Conservation (phyloP, 1,140 invertebrate genomes). For the Teleogryllus occipitalis region DNA sequence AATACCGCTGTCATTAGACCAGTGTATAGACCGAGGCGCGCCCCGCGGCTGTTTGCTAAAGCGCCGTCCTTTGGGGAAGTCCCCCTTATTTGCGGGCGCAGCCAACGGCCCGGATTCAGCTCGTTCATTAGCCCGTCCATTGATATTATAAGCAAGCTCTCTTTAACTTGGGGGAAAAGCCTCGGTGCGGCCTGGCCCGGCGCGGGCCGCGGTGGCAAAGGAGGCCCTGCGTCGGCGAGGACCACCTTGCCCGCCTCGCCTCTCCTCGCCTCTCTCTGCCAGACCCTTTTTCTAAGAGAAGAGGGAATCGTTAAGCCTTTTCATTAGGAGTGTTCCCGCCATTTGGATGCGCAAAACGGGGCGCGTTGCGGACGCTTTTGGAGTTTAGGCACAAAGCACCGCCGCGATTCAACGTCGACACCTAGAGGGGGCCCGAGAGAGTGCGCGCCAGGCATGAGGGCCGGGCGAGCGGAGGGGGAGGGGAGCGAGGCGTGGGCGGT, state of each 20-base stretch:
- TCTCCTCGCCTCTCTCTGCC: no score
- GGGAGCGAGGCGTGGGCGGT: no score
- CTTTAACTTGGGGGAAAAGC: neutral
- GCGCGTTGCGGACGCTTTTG: neutral
- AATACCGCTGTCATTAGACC: neutral
- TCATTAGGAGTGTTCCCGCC: neutral
- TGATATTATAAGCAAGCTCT: constrained; percentile 5
- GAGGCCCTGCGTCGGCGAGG: no score
- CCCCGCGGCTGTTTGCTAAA: neutral
- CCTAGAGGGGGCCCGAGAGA: neutral
- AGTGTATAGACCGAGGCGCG: neutral
- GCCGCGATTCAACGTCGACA: neutral
- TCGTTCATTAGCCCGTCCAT: neutral
- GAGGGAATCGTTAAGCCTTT: neutral
- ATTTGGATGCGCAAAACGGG: neutral
- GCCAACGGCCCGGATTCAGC: neutral
- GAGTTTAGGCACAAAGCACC: neutral
- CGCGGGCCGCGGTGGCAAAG: no score
- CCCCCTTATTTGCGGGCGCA: neutral
- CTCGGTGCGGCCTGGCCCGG: no score
- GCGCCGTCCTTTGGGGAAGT: neutral
- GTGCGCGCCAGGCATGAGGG: no score
- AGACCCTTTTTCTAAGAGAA: neutral
- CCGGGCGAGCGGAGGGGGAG: no score
- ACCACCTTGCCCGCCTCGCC: no score